These are phyloP conservation scores for Sarcoramphus papa DNA, from an alignment of 2,797 vertebrate species.

Conservation along the genomic window DNA sequence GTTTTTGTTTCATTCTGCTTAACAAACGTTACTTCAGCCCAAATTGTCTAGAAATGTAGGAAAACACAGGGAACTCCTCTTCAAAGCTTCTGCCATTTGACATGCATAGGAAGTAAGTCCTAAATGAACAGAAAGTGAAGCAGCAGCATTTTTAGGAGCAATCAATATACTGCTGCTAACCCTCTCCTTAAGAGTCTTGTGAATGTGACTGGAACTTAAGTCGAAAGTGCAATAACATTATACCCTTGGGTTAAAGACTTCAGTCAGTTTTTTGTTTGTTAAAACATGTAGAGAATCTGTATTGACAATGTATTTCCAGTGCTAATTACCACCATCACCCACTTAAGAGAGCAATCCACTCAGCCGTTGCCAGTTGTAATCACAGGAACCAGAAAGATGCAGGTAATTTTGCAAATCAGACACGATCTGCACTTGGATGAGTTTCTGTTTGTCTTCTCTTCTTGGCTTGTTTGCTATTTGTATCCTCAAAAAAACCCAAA, in stretches of 20 bases:
- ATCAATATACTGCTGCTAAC: neutral
- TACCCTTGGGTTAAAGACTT: neutral
- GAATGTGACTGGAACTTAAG: neutral
- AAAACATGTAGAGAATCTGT: neutral
- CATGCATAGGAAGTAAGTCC: neutral
- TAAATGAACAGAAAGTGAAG: slow-evolving; percentile 9
- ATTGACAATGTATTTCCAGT: neutral
- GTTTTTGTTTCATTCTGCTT: neutral
- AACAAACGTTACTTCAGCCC: neutral
- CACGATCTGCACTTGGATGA: neutral
- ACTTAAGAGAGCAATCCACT: neutral
- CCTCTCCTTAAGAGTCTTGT: neutral
- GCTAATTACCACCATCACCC: slow-evolving; percentile 9
- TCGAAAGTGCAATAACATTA: neutral
- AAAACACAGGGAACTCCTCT: neutral
- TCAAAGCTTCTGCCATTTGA: neutral
- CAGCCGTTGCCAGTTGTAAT: neutral
- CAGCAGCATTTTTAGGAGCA: neutral
- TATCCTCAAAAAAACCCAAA: neutral
- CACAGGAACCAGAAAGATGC: neutral
- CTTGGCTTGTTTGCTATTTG: neutral
- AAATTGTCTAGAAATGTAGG: neutral
- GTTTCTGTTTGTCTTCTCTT: slow-evolving; percentile 5
- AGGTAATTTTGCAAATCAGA: neutral
- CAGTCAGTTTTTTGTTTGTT: slow-evolving; percentile 5